Evolutionary conservation across 2,888 invertebrate genomes (phyloP), one percentile per base, ranked within the genome.

Genomic region (Nephrotoma guestfalica): DNA sequence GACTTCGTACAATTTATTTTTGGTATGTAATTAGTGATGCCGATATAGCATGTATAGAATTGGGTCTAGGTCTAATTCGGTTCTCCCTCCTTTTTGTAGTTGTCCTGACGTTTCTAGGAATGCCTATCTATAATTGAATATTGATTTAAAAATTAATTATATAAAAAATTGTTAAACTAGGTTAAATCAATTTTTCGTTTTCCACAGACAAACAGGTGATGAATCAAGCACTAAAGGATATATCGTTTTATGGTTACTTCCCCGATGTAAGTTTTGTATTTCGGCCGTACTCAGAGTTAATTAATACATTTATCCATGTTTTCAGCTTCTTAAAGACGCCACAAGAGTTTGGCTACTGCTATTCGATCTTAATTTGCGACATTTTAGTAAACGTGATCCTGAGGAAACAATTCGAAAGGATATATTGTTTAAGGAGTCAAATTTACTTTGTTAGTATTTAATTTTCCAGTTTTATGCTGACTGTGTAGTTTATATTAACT

Each of bases 361-460:
- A n/a, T 93, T 92, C 87, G 94, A 94, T 88, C 90, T 94, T 88
- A 92, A 93, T 87, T 91, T 92, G 83, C 90, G 93, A 18, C 92
- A 93, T 87, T 93, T 93, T 41, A 88, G 89, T n/a, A 89, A 88
- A 86, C 89, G 91, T 6, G 89, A 89, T 86, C 89, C 91, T 6
- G 91, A 91, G 86, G 89, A 90, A 15, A 86, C 89, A 3, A 88
- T 86, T 0, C 86, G 89, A 4, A 90, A 91, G 87, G 87, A 88
- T 1, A 43, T 87, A 9, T 88, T 90, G 2, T 91, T 90, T 87
- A 88, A 88, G n/a, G 90, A 90, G 86, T 89, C 90, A 0, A 88
- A 90, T 51, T 89, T 91, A 0, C 88, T 89, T 84, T 89, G 91
- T 90, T 87, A 88, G 88, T 86, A 83, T 11, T 18, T 30, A 30